Evolutionary conservation across 1,140 invertebrate genomes (phyloP).

Genomic region (Drosophila littoralis): DNA sequence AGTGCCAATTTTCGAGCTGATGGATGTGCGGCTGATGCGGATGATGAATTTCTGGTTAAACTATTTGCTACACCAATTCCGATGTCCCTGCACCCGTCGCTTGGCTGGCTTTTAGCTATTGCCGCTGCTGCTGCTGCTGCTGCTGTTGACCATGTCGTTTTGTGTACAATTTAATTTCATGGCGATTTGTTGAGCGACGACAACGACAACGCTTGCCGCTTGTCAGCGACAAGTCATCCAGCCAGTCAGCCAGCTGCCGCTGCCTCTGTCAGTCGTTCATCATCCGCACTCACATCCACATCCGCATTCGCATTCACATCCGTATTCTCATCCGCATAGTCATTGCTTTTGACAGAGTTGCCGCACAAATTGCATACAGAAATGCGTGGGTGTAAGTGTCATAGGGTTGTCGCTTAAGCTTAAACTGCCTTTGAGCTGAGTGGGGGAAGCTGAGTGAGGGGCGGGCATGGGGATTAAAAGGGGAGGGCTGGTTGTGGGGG

Average conservation of each 20-base stretch:
- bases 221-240: conserved; percentile 20
- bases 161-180: conserved; percentile 78
- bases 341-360: conserved; percentile 52
- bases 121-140: conserved; percentile 3
- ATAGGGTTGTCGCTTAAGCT: conserved; percentile 57
- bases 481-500: conserved; percentile 2
- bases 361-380: conserved; percentile 72
- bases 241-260: conserved; percentile 15
- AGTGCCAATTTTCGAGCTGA: conserved; percentile 65
- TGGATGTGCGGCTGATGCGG: conserved; percentile 53
- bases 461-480: not conserved
- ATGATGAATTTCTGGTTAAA: conserved; percentile 80
- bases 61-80: conserved; percentile 61
- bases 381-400: conserved; percentile 49
- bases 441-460: not conserved
- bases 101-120: not conserved
- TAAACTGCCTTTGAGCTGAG: not conserved
- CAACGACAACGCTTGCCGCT: conserved; percentile 25
- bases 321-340: conserved; percentile 46
- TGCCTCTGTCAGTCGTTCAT: conserved; percentile 66
- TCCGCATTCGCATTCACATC: conserved; percentile 32
- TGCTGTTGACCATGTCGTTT: conserved; percentile 42
- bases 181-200: conserved; percentile 66
- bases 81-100: not conserved
- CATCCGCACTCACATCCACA: conserved; percentile 43